Base-by-base conservation (phyloP, 2,797 vertebrate genomes). In the Chaunax sp. region DNA sequence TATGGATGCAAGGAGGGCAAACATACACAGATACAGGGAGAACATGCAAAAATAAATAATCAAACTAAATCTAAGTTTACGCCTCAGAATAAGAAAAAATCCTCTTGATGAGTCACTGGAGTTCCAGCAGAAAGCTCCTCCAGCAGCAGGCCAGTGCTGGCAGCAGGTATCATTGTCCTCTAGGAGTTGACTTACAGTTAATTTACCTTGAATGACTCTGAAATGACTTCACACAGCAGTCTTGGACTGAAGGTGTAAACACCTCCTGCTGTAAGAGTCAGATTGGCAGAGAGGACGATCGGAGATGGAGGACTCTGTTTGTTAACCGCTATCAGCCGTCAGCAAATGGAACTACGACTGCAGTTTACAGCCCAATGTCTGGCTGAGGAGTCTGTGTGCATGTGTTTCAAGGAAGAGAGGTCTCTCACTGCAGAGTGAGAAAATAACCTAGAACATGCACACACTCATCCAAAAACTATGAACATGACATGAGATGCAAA, bases 321-420 rank as follows among this genome's bases (percentile, higher is more conserved):
- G 43, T 57, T 76, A 59, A 54, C 38, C 20, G 56, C 12, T 19
- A 30, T 69, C 65, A 58, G 64, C 38, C 44, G 33, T 41, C 15
- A 63, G 64, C 78, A 86, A 80, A 84, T 83, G 75, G 75, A n/a
- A 57, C 41, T 2, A n/a, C 5, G 11, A 54, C 14, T 56, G 40
- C 18, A 51, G 45, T 51, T 45, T 70, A 30, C 56, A 2, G 69
- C 49, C 45, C 55, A 19, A 46, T 57, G 68, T 64, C 69, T 70
- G 50, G 64, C 23, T 40, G 18, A 23, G 20, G 4, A 66, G 46
- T 52, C 35, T 26, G 53, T 43, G 20, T 16, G 53, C 37, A 22
- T 26, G 38, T 49, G 20, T 61, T 68, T 66, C n/a, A n/a, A n/a
- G n/a, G n/a, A n/a, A n/a, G n/a, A n/a, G 9, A 37, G 9, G 5